Conservation (phyloP, 2,797 vertebrate species). For the Dromococcyx pavoninus region DNA sequence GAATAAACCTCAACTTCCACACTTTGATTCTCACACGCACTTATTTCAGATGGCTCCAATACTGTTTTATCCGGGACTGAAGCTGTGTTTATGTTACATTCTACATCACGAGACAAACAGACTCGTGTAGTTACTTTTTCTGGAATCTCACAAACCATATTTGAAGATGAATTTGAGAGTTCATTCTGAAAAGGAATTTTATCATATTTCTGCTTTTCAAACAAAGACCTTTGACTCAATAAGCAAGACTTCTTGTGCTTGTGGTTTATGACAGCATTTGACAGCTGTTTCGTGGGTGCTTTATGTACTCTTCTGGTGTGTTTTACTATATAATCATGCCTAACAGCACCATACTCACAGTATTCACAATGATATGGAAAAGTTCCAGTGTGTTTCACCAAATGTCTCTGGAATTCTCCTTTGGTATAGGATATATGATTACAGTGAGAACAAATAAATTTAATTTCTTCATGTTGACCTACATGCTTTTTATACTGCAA, state of each 20-base stretch:
- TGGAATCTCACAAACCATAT: constrained; percentile 16
- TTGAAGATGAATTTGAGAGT: constrained; percentile 22
- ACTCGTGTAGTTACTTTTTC: neutral
- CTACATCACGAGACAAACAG: neutral
- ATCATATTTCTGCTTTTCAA: constrained; percentile 18
- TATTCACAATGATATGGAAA: constrained; percentile 89
- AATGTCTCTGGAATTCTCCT: constrained; percentile 88
- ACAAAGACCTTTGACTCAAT: constrained; percentile 32
- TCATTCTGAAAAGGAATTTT: constrained; percentile 30
- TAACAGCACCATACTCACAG: constrained; percentile 90
- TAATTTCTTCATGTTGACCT: constrained; percentile 84
- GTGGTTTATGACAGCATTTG: constrained; percentile 26
- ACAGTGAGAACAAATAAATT: constrained; percentile 91
- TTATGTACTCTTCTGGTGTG: constrained; percentile 89
- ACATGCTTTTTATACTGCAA: constrained; percentile 84
- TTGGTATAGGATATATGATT: constrained; percentile 86
- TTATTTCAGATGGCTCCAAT: constrained; percentile 3
- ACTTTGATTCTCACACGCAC: constrained; percentile 66
- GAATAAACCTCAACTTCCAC: constrained; percentile 84
- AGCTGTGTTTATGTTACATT: constrained; percentile 43
- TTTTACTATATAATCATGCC: constrained; percentile 90
- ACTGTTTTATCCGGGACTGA: constrained; percentile 36
- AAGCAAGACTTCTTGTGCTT: constrained; percentile 40
- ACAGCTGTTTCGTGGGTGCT: constrained; percentile 21
- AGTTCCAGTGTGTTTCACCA: constrained; percentile 86